A percentile compares a stretch with the other conserved stretches of the same genome.
Evolutionary conservation across 2,113 vertebrate genomes (phyloP).

Genomic region (Bolborhynchus lineola): DNA sequence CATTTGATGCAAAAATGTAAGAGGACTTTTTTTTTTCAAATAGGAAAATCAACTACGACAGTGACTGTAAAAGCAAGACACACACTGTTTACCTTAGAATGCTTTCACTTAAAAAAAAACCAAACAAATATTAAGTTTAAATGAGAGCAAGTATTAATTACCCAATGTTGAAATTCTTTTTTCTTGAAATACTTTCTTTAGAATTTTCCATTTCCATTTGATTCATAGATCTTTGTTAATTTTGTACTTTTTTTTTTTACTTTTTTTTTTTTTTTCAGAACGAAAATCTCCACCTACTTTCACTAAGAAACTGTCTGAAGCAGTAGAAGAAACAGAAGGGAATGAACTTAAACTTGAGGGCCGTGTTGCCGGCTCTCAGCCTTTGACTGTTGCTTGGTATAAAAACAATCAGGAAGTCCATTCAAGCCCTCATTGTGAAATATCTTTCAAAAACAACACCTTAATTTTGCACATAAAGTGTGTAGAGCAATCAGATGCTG

Average conservation of each 20-base stretch:
- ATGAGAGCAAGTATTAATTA: not conserved
- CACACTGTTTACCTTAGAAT: not conserved
- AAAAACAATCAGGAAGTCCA: slow-evolving; percentile 84
- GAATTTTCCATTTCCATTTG: not conserved
- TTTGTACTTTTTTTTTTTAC: not conserved
- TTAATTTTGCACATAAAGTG: slow-evolving; percentile 85
- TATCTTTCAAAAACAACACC: slow-evolving; percentile 88
- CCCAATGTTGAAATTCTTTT: not conserved
- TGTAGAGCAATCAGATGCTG: slow-evolving; percentile 79
- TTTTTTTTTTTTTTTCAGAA: slow-evolving; percentile 76
- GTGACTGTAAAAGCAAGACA: not conserved
- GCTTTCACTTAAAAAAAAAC: not conserved
- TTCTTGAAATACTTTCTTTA: not conserved
- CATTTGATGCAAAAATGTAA: not conserved
- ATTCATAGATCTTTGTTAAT: not conserved
- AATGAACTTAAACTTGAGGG: slow-evolving; percentile 90
- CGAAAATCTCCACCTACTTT: slow-evolving; percentile 90
- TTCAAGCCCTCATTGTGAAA: slow-evolving; percentile 83
- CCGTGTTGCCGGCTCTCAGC: slow-evolving; percentile 90
- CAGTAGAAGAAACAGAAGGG: slow-evolving; percentile 89
- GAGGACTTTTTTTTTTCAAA: not conserved
- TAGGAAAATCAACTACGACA: not conserved
- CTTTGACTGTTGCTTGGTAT: slow-evolving; percentile 87
- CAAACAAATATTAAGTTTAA: not conserved
- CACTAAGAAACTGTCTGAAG: slow-evolving; percentile 91